Percentiles rank a stretch among this genome's conserved stretches.
These are phyloP conservation scores for Astreopora myriophthalma DNA, from an alignment of 64 coral and sea anemone genomes.

Conservation along the genomic window DNA sequence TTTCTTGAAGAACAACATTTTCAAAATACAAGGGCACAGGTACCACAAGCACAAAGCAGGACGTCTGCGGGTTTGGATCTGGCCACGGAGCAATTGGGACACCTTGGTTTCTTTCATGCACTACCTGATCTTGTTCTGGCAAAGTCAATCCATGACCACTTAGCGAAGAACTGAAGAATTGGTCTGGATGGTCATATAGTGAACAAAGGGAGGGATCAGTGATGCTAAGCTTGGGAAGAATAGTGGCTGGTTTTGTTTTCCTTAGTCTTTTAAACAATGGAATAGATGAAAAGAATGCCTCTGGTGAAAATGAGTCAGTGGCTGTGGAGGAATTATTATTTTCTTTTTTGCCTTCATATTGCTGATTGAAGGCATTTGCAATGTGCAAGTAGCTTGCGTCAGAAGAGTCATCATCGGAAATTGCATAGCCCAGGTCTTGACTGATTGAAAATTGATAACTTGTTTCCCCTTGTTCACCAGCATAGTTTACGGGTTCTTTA, in stretches of 20 bases:
- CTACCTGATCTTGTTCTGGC: not conserved
- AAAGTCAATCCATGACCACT: not conserved
- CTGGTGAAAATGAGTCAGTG: conserved; percentile 4
- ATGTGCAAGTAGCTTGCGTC: not conserved
- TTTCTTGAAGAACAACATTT: not conserved
- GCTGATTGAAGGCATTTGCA: not conserved
- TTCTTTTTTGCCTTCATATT: conserved; percentile 10
- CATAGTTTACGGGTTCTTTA: not conserved
- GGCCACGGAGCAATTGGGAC: not conserved
- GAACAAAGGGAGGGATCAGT: not conserved
- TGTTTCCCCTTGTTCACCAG: not conserved
- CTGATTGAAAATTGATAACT: not conserved
- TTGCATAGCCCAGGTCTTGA: not conserved
- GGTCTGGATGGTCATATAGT: not conserved
- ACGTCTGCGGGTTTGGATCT: not conserved
- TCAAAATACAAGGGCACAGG: conserved; percentile 23
- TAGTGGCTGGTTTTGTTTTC: not conserved
- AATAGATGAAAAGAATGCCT: conserved; percentile 16
- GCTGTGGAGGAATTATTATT: not conserved
- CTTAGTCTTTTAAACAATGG: not conserved
- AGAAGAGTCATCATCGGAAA: conserved; percentile 15
- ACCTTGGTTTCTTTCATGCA: not conserved
- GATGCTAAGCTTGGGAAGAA: not conserved
- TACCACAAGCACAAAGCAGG: conserved; percentile 29
- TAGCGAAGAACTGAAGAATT: not conserved